Evolutionary conservation across 2,113 vertebrate species (phyloP).

Genomic region (Bagarius yarrelli): DNA sequence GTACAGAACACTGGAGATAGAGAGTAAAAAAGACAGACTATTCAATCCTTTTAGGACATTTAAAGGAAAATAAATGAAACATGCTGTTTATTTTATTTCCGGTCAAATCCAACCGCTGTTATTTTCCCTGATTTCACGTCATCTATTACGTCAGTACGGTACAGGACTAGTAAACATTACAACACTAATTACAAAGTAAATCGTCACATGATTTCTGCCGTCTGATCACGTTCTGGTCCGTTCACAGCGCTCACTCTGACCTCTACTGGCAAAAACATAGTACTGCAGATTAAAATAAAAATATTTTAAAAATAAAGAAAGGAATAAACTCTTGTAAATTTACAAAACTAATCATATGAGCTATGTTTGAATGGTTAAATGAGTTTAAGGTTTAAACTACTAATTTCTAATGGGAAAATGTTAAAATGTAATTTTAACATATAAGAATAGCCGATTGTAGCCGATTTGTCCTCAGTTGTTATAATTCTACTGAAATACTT

Average conservation of each 20-base stretch:
- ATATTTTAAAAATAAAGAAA: background rate
- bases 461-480: too few species aligned
- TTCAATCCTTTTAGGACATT: constrained; percentile 7
- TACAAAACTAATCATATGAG: background rate
- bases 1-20: background rate
- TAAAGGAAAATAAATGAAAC: background rate
- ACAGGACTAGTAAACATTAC: background rate
- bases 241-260: background rate
- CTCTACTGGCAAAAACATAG: constrained; percentile 26
- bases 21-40: background rate
- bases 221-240: background rate
- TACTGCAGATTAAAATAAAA: background rate
- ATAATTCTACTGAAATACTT: too few species aligned
- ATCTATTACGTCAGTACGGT: background rate
- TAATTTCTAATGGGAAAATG: too few species aligned
- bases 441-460: too few species aligned
- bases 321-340: background rate
- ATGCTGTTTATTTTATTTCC: background rate
- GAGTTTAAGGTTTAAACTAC: background rate
- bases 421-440: too few species aligned
- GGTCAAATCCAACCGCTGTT: background rate
- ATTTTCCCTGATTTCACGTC: background rate
- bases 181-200: background rate
- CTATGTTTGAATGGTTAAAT: background rate
- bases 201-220: background rate